A percentile compares a stretch with the other conserved stretches of the same genome.
Evolutionary conservation across 2,888 invertebrate genomes (phyloP).

Genomic region (Caradrina clavipalpis): DNA sequence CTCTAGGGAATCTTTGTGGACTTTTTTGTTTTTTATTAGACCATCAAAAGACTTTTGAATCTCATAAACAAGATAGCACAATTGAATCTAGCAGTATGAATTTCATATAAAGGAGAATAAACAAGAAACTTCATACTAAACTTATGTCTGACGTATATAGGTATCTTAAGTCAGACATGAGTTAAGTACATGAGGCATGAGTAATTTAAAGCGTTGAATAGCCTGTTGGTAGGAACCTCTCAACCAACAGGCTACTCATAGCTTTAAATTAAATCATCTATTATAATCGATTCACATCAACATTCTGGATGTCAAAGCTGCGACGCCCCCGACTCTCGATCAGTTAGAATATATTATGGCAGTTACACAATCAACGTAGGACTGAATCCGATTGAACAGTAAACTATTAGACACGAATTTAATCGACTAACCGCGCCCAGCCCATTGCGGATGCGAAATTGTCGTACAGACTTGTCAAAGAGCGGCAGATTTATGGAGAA

Average conservation of each 20-base stretch:
- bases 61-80: no score
- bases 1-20: no score
- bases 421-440: conserved; percentile 2
- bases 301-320: neutral
- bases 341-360: neutral
- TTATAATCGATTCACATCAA: neutral
- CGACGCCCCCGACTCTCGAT: neutral
- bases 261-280: neutral
- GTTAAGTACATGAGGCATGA: no score
- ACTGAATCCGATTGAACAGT: conserved; percentile 22
- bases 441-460: conserved; percentile 11
- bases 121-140: no score
- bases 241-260: neutral
- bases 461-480: conserved; percentile 7
- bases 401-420: conserved; percentile 13
- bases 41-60: no score
- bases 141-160: no score
- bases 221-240: no score
- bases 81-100: no score
- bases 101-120: no score
- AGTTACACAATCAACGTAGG: neutral
- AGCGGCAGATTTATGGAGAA: conserved; percentile 23
- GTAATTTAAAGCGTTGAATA: no score
- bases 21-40: no score
- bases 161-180: no score